Evolutionary conservation across 2,113 vertebrate species (phyloP).

Genomic region (Acanthochromis polyacanthus): DNA sequence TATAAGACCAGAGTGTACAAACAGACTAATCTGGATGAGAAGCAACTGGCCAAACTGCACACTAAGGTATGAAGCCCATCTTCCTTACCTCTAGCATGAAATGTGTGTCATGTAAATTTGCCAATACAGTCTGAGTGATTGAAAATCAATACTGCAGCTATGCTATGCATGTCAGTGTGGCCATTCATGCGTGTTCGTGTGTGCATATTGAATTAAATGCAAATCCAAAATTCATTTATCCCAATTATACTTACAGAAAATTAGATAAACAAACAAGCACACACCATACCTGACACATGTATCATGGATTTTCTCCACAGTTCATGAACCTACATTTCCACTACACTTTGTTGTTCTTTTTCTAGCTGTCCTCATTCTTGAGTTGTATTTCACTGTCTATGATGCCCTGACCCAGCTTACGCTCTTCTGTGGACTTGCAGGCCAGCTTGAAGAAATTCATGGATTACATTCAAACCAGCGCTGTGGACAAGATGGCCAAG

Average conservation of each 20-base stretch:
- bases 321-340: too few species aligned
- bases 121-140: background rate
- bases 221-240: too few species aligned
- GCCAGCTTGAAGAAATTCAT: slow-evolving; percentile 94
- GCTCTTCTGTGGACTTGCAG: slow-evolving; percentile 69
- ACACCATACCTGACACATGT: too few species aligned
- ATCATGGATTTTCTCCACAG: too few species aligned
- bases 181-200: background rate
- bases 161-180: background rate
- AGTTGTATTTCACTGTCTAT: background rate
- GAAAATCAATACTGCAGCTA: background rate
- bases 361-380: background rate
- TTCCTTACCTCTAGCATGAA: background rate
- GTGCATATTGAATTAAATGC: background rate
- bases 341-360: background rate
- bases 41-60: slow-evolving; percentile 97
- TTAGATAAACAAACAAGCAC: too few species aligned
- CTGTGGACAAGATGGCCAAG: slow-evolving; percentile 91
- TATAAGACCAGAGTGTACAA: slow-evolving; percentile 98
- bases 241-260: too few species aligned
- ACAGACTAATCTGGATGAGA: slow-evolving; percentile 96
- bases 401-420: too few species aligned
- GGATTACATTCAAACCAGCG: slow-evolving; percentile 91
- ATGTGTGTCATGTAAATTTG: background rate
- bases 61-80: slow-evolving; percentile 88